phyloP scores from a whole-genome alignment of 2,797 vertebrate species.

The Sebastolobus alascanus region DNA sequence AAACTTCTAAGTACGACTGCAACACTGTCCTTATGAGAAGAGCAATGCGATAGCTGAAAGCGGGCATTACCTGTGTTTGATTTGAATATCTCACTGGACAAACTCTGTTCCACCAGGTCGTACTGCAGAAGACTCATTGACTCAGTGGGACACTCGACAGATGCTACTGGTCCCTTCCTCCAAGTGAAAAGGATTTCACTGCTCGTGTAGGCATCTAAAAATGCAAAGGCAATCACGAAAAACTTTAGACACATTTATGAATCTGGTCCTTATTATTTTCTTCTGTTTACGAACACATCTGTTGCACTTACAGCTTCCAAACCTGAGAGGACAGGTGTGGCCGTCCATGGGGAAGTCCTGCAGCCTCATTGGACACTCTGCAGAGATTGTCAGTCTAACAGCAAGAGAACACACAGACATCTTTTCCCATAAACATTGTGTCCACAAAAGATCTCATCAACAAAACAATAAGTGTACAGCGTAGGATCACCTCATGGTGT shows the following conservation, averaged over 20 bases:
- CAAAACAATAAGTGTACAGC: neutral
- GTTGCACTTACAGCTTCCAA: constrained; percentile 87
- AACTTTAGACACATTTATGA: neutral
- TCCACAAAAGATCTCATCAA: neutral
- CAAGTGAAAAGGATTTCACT: constrained; percentile 87
- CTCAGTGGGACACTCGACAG: constrained; percentile 86
- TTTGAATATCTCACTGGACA: constrained; percentile 82
- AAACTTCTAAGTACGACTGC: neutral
- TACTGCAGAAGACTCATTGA: constrained; percentile 89
- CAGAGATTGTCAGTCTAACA: constrained; percentile 85
- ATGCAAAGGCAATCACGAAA: constrained; percentile 3
- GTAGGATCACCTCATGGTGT: constrained; percentile 87
- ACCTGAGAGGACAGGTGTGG: constrained; percentile 87
- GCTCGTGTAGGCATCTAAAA: constrained; percentile 86
- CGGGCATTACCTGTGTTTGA: constrained; percentile 83
- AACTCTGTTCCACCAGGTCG: constrained; percentile 84
- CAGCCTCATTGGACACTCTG: constrained; percentile 87
- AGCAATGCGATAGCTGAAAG: neutral
- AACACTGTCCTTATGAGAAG: neutral
- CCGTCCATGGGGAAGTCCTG: constrained; percentile 88
- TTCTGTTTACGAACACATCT: constrained; percentile 1
- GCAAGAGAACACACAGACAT: constrained; percentile 18
- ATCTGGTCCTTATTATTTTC: neutral
- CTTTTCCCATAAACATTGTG: neutral
- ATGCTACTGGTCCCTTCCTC: constrained; percentile 83